Conservation (phyloP, 1,140 invertebrate genomes). For the Drosophila novamexicana region DNA sequence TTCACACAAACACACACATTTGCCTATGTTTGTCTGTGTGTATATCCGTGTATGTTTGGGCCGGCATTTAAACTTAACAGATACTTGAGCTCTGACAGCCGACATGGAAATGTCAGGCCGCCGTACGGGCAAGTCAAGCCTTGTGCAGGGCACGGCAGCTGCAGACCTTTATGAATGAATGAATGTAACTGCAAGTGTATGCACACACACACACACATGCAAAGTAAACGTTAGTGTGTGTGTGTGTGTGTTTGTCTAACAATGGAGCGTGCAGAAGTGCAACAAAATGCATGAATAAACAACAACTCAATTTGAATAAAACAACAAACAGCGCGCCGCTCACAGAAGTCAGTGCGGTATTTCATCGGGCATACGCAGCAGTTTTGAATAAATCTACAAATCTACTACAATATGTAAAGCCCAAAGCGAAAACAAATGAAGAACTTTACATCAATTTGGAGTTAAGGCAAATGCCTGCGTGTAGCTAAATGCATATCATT, state of each 20-base stretch:
- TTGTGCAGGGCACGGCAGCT: slow-evolving; percentile 17
- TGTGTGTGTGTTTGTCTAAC: slow-evolving; percentile 51
- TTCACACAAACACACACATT: slow-evolving; percentile 6
- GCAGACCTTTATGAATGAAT: slow-evolving; percentile 53
- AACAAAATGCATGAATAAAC: slow-evolving; percentile 82
- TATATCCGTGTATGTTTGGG: slow-evolving; percentile 36
- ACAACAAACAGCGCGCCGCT: slow-evolving; percentile 56
- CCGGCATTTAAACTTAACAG: slow-evolving; percentile 77
- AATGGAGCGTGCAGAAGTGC: slow-evolving; percentile 69
- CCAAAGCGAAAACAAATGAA: slow-evolving; percentile 16
- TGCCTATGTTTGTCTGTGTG: slow-evolving; percentile 16
- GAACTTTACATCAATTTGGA: slow-evolving; percentile 17
- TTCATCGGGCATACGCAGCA: slow-evolving; percentile 36
- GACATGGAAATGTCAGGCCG: slow-evolving; percentile 64
- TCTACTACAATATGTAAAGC: slow-evolving; percentile 4
- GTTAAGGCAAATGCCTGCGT: not conserved
- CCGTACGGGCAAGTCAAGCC: slow-evolving; percentile 39
- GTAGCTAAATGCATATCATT: not conserved
- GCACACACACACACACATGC: slow-evolving; percentile 1
- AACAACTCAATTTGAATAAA: slow-evolving; percentile 80
- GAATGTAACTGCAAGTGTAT: slow-evolving; percentile 33
- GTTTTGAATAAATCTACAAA: slow-evolving; percentile 26
- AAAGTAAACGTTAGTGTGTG: slow-evolving; percentile 5
- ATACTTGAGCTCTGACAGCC: slow-evolving; percentile 69
- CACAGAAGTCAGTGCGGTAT: slow-evolving; percentile 31